These are phyloP conservation scores for Drosophila guanche DNA, from an alignment of 1,140 invertebrate species.

Conservation along the genomic window DNA sequence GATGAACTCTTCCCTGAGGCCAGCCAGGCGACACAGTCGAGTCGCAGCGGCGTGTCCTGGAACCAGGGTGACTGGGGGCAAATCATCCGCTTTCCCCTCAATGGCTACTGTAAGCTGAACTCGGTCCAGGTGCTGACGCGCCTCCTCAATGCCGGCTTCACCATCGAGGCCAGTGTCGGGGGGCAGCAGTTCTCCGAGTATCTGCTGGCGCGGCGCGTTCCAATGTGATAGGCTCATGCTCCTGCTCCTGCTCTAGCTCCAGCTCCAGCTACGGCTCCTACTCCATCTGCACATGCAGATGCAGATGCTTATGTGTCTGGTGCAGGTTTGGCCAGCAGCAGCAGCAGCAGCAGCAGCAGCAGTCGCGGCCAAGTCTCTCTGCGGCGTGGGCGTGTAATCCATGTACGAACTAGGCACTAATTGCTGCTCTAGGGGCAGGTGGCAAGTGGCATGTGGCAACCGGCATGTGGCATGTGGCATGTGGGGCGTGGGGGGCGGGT, in stretches of 20 bases:
- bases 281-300: neutral
- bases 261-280: conserved; percentile 1
- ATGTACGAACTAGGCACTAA: conserved; percentile 42
- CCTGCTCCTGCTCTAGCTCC: conserved; percentile 15
- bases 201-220: conserved; percentile 89
- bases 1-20: conserved; percentile 95
- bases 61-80: conserved; percentile 92
- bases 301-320: conserved; percentile 25
- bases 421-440: conserved; percentile 9
- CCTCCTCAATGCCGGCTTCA: conserved; percentile 93
- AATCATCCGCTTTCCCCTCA: conserved; percentile 95
- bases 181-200: conserved; percentile 97
- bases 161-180: conserved; percentile 93
- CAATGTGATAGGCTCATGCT: conserved; percentile 80
- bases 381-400: conserved; percentile 34
- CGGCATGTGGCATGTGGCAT: neutral
- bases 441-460: too few species aligned
- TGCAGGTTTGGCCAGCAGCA: neutral
- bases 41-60: conserved; percentile 91
- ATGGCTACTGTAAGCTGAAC: conserved; percentile 96
- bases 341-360: too few species aligned
- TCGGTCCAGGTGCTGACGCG: conserved; percentile 95
- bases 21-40: conserved; percentile 92
- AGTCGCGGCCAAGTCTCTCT: conserved; percentile 14
- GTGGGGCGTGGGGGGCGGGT: neutral